Percentiles rank a stretch among this genome's conserved stretches.
Conservation (phyloP, 1,140 invertebrate genomes). For the Leptoteleia sp. region DNA sequence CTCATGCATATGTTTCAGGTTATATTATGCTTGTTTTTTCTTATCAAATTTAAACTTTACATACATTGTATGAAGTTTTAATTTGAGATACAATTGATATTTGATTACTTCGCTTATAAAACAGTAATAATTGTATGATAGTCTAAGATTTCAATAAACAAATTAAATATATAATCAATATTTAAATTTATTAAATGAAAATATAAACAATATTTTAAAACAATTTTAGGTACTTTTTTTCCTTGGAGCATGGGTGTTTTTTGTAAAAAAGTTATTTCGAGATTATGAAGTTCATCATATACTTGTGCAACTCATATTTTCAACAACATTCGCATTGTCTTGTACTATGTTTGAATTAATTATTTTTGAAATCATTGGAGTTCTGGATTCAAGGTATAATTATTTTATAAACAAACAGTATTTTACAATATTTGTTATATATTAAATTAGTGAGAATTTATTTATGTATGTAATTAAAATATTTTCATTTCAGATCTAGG, state of each 20-base stretch:
- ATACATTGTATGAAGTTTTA: no score
- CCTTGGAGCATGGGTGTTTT: conserved; percentile 98
- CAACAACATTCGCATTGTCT: conserved; percentile 97
- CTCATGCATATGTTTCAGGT: conserved; percentile 4
- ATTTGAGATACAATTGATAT: no score
- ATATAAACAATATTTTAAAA: no score
- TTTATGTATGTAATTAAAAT: neutral
- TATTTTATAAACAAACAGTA: no score
- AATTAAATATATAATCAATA: no score
- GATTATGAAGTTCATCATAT: conserved; percentile 99
- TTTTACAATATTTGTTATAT: conserved; percentile 1
- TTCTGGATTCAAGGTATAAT: conserved; percentile 92
- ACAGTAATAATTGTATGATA: no score
- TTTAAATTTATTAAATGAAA: no score
- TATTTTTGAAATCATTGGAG: conserved; percentile 99
- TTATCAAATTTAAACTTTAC: no score
- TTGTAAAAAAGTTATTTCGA: conserved; percentile 98
- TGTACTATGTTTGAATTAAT: conserved; percentile 99
- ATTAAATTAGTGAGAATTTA: no score
- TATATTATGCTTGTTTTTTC: conserved; percentile 33
- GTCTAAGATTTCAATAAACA: no score
- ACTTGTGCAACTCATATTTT: conserved; percentile 97
- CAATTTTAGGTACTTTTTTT: conserved; percentile 93
- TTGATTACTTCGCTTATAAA: no score
- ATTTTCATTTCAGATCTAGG: conserved; percentile 88